Base-by-base conservation (phyloP, 2,888 invertebrate species). In the Seira ritae region DNA sequence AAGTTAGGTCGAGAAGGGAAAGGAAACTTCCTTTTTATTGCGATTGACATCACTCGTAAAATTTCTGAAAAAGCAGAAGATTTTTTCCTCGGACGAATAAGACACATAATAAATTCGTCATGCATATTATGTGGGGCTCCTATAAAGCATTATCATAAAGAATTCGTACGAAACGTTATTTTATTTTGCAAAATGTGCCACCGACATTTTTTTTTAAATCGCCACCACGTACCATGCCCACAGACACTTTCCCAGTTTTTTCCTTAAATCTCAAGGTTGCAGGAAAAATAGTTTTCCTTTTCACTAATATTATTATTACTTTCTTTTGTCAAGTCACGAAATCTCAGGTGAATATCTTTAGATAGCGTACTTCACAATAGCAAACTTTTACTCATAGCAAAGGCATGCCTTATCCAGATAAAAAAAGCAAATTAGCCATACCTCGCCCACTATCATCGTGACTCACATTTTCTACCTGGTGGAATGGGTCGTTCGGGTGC, bases 171-270 rank as follows among this genome's bases (percentile, higher is more conserved):
- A 8, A 55, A 55, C 3, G 15, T 12, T 42, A 12, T 6, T 6
- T 6, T 8, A 42, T 12, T 17, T 55, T n/a, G 55, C n/a, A n/a
- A 12, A 42, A 42, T 55, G 8, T 31, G 31, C 12, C 6, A 55
- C 17, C 6, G 12, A 12, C 15, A 8, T 55, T 55, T 55, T 55
- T 55, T n/a, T n/a, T 12, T 1, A 55, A 55, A 69, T 31, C 62
- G 62, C 24, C 60, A 73, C 23, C 37, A 55, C 24, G 69, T 31
- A 70, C 80, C 80, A 80, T 80, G 80, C 80, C 80, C 80, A 69
- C 73, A 80, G 80, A 80, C 80, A 80, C 73, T 69, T 74, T 42
- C 42, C 67, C 37, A 4, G 22, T 66, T 62, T 67, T 74, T 46
- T 46, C 2, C 62, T 60, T 42, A 31, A 55, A 19, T 62, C 60